Evolutionary conservation across 2,888 invertebrate species (phyloP).

Genomic region (Apamea sordens): DNA sequence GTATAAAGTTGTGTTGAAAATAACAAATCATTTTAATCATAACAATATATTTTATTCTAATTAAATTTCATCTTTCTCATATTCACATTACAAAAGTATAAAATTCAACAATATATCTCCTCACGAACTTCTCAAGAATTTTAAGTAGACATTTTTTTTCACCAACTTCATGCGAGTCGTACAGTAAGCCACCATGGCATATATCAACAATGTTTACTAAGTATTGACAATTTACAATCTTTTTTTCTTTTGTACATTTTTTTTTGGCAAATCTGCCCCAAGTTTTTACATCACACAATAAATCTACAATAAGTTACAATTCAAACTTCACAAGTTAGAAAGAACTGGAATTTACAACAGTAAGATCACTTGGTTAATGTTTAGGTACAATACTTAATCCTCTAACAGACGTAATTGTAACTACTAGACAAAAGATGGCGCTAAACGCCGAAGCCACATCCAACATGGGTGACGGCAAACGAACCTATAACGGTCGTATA

Average conservation of each 20-base stretch:
- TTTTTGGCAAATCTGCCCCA: slow-evolving; percentile 41
- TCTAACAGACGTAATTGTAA: slow-evolving; percentile 59
- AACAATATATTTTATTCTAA: slow-evolving; percentile 52
- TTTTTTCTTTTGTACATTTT: slow-evolving; percentile 24
- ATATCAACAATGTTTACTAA: slow-evolving; percentile 38
- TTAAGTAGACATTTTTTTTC: slow-evolving; percentile 28
- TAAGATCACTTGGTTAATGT: slow-evolving; percentile 52
- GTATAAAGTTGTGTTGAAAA: slow-evolving; percentile 3
- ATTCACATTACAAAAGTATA: slow-evolving; percentile 64
- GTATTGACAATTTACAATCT: slow-evolving; percentile 43
- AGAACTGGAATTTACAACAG: slow-evolving; percentile 51
- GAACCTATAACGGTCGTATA: slow-evolving; percentile 49
- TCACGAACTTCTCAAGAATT: slow-evolving; percentile 41
- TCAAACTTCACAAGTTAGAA: slow-evolving; percentile 46
- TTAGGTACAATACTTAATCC: slow-evolving; percentile 49
- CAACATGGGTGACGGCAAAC: slow-evolving; percentile 60
- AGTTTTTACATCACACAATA: slow-evolving; percentile 40
- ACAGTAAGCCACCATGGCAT: slow-evolving; percentile 45
- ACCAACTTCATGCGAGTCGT: slow-evolving; percentile 49
- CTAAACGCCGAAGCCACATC: slow-evolving; percentile 77
- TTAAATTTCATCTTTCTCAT: slow-evolving; percentile 45
- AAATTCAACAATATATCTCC: slow-evolving; percentile 60
- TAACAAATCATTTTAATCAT: slow-evolving; percentile 33
- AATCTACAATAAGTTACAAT: slow-evolving; percentile 51
- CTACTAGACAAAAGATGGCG: slow-evolving; percentile 79